Evolutionary conservation across 1,140 invertebrate species (phyloP), one percentile per base, ranked within the genome.

Genomic region (Halesus radiatus): DNA sequence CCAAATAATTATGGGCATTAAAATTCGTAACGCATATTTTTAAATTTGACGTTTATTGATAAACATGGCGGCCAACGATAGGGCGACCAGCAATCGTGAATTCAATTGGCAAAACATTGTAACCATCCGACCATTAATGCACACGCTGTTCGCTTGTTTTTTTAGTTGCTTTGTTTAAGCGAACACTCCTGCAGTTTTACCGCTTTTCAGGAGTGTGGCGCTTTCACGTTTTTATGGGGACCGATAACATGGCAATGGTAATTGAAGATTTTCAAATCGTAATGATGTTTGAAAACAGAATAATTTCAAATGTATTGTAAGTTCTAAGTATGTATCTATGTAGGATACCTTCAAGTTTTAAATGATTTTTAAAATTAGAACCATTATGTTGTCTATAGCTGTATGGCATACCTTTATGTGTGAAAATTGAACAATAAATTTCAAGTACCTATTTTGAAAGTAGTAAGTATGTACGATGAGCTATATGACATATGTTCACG

Each of bases 61-160:
- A 45, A 72, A 74, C 50, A 58, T 74, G 72, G 72, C 72, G 50
- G 72, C 50, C 20, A 5, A 53, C 72, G 72, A 74, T 66, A 66
- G 45, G 32, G 76, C 37, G 18, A 18, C 62, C 58, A 22, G 76
- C 20, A 77, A 64, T 76, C 22, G 76, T 77, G 60, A 77, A 66
- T 77, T 77, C 50, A 68, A 77, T 77, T 68, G 76, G 32, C 62
- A 64, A 77, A 77, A 77, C 60, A 77, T 68, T 68, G 60, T 76
- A 68, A 77, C 76, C 60, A 23, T 53, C n/a, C 45, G 76, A 50
- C 58, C 76, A 77, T 77, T 76, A 23, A 52, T 66, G 60, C 20
- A 64, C 16, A 62, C 18, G 16, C 16, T 64, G 53, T 76, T 53
- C 56, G 32, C 32, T 18, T 10, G 10, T 18, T 23, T 3, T 60